These are phyloP conservation scores for Tachina grossa DNA, from an alignment of 2,888 invertebrate genomes.

Conservation along the genomic window DNA sequence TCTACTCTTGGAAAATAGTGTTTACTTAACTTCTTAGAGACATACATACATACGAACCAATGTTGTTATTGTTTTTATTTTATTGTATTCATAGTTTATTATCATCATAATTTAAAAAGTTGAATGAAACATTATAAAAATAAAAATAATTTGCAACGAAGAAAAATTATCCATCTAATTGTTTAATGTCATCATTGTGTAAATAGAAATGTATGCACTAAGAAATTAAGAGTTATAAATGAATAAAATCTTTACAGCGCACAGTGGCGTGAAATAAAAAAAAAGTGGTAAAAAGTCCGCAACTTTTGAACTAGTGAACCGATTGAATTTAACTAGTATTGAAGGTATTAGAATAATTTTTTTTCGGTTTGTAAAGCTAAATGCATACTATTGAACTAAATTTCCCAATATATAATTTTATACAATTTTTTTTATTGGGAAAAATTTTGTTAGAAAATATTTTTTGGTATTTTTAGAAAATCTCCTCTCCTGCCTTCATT, in stretches of 20 bases:
- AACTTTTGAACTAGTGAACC: no score
- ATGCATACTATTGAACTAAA: no score
- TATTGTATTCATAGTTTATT: slow-evolving; percentile 35
- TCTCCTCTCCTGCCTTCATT: no score
- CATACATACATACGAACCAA: not conserved
- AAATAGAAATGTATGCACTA: not conserved
- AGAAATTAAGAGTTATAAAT: slow-evolving; percentile 4
- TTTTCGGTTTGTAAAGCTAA: no score
- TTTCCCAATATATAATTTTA: no score
- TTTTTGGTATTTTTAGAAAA: no score
- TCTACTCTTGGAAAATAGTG: not conserved
- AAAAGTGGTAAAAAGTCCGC: no score
- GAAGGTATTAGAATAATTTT: no score
- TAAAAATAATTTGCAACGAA: not conserved
- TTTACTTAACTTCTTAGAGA: slow-evolving; percentile 34
- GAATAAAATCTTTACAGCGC: not conserved
- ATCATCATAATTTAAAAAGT: slow-evolving; percentile 46
- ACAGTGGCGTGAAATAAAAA: no score
- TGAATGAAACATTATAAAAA: slow-evolving; percentile 31
- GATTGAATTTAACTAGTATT: no score
- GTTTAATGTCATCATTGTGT: slow-evolving; percentile 27
- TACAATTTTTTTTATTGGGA: no score
- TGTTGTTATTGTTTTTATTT: slow-evolving; percentile 15
- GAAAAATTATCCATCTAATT: not conserved
- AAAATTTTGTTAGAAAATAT: no score